Conservation (phyloP, 2,888 invertebrate genomes). For the Diarsia brunnea region DNA sequence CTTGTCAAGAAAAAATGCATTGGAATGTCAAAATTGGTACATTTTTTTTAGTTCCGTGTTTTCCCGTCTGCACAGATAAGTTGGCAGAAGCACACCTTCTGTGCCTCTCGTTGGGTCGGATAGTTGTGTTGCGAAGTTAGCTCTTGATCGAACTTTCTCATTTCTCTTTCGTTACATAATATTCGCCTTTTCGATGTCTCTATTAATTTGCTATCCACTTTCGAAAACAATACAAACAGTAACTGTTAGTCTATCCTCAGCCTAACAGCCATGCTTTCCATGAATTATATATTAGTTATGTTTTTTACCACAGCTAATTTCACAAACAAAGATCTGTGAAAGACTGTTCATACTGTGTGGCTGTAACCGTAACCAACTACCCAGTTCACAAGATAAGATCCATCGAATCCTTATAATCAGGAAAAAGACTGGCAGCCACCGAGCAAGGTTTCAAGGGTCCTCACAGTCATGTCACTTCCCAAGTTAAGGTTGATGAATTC, state of each 20-base stretch:
- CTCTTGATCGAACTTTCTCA: not conserved
- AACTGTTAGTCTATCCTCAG: not conserved
- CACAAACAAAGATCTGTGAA: not conserved
- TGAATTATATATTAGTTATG: not conserved
- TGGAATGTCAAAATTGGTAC: not conserved
- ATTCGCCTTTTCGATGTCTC: not conserved
- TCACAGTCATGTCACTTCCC: no score
- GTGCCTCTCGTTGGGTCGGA: not conserved
- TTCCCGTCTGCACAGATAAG: not conserved
- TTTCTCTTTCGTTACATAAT: no score
- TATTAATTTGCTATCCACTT: not conserved
- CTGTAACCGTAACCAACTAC: no score
- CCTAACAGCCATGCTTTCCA: not conserved
- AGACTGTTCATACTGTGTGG: not conserved
- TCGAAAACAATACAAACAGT: not conserved
- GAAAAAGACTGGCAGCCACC: no score
- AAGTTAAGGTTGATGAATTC: no score
- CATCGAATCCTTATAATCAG: not conserved
- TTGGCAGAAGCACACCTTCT: not conserved
- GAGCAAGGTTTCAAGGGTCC: no score
- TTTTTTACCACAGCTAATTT: not conserved
- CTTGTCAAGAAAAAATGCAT: not conserved
- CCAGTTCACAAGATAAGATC: not conserved
- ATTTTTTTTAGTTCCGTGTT: not conserved
- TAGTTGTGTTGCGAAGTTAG: not conserved